Conservation (phyloP, 2,797 vertebrate genomes). For the Buceros bicornis region DNA sequence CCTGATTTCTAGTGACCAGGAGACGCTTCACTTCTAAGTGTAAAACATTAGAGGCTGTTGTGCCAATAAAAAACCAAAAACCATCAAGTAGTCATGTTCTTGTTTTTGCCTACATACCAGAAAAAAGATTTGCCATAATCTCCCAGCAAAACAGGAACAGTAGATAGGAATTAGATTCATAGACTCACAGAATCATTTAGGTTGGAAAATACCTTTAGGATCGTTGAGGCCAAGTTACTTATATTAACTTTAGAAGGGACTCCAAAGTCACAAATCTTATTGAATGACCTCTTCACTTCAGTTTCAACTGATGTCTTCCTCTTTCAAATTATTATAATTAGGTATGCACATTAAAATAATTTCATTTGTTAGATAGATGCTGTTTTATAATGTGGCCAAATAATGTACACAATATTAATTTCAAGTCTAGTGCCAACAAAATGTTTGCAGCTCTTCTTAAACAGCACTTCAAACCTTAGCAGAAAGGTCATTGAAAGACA, state of each 20-base stretch:
- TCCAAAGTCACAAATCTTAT: constrained; percentile 44
- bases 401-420: constrained; percentile 65
- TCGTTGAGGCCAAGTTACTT: neutral
- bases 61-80: neutral
- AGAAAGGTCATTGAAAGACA: constrained; percentile 41
- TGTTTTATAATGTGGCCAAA: constrained; percentile 63
- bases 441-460: constrained; percentile 32
- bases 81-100: neutral
- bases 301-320: constrained; percentile 59
- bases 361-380: constrained; percentile 71
- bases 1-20: neutral
- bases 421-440: constrained; percentile 62
- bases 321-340: constrained; percentile 73
- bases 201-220: neutral
- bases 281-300: constrained; percentile 55
- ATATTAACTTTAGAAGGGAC: constrained; percentile 8
- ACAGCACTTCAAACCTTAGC: constrained; percentile 24
- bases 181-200: neutral
- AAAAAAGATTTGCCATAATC: neutral
- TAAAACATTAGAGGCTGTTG: neutral
- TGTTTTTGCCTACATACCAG: neutral
- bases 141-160: neutral
- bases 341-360: constrained; percentile 60
- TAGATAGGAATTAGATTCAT: neutral
- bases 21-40: neutral